phyloP scores from a whole-genome alignment of 2,888 invertebrate genomes.

The Athetis lepigone region DNA sequence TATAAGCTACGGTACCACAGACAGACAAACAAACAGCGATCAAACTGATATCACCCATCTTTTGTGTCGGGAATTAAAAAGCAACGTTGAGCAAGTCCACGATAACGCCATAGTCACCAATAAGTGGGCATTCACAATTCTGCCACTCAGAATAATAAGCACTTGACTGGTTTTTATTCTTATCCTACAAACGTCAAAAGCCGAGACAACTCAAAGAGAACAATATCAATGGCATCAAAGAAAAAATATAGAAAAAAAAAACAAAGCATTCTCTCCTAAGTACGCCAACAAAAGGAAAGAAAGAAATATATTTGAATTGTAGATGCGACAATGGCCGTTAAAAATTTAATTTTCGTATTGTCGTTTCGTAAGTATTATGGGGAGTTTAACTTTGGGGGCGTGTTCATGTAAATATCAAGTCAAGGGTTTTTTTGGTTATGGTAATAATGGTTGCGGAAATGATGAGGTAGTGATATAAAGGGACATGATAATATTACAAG shows the following conservation, averaged over 20 bases:
- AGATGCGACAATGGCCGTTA: constrained; percentile 62
- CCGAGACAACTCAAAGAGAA: constrained; percentile 52
- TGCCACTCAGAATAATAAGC: constrained; percentile 21
- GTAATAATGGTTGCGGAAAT: constrained; percentile 40
- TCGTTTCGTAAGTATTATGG: constrained; percentile 42
- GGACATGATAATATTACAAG: constrained; percentile 33
- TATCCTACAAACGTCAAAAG: constrained; percentile 33
- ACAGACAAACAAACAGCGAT: no score
- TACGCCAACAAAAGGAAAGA: constrained; percentile 53
- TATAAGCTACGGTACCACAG: no score
- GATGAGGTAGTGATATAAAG: constrained; percentile 14
- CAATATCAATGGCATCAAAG: constrained; percentile 61
- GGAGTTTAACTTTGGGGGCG: constrained; percentile 38
- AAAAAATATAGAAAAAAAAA: constrained; percentile 49
- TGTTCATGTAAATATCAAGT: constrained; percentile 44
- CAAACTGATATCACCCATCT: no score
- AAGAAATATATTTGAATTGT: constrained; percentile 63
- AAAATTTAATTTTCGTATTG: constrained; percentile 62
- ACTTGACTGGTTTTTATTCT: constrained; percentile 29
- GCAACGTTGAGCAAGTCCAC: no score
- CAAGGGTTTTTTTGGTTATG: constrained; percentile 35
- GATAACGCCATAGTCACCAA: neutral
- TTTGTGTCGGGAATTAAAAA: no score
- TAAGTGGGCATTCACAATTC: constrained; percentile 17
- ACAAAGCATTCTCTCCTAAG: constrained; percentile 59